Evolutionary conservation across 2,888 invertebrate genomes (phyloP).

Genomic region (Dasypogon diadema): DNA sequence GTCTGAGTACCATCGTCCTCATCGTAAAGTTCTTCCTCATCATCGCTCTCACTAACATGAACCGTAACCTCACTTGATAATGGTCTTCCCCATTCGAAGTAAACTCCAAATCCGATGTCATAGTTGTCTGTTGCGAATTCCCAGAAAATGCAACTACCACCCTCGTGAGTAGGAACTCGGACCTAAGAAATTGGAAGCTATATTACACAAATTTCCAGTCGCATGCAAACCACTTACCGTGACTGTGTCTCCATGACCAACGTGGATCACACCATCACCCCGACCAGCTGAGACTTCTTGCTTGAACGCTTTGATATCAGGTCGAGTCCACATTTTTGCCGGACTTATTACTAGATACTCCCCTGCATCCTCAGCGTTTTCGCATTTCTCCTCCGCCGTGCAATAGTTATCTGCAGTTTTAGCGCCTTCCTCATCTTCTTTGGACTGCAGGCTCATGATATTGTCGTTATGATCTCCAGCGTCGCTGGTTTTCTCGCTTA

Average conservation of each 20-base stretch:
- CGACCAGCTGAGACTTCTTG: slow-evolving; percentile 82
- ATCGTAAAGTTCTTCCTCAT: slow-evolving; percentile 75
- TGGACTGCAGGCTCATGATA: not conserved
- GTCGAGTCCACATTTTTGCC: slow-evolving; percentile 96
- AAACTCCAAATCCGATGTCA: slow-evolving; percentile 97
- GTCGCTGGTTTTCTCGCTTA: slow-evolving; percentile 49
- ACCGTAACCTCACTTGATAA: slow-evolving; percentile 86
- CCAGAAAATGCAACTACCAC: slow-evolving; percentile 96
- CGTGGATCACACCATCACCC: slow-evolving; percentile 90
- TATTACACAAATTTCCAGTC: too few relatives aligned
- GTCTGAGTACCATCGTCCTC: slow-evolving; percentile 63
- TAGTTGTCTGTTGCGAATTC: slow-evolving; percentile 99
- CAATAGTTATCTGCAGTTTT: slow-evolving; percentile 61
- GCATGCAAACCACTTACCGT: too few relatives aligned
- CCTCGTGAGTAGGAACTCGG: slow-evolving; percentile 94
- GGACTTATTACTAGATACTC: slow-evolving; percentile 73
- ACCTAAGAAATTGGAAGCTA: too few relatives aligned
- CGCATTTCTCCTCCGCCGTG: slow-evolving; percentile 55
- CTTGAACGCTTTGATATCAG: slow-evolving; percentile 91
- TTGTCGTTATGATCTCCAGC: not conserved
- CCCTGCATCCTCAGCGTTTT: slow-evolving; percentile 64
- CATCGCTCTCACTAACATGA: slow-evolving; percentile 94
- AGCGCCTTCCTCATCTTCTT: slow-evolving; percentile 52
- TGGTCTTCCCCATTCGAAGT: slow-evolving; percentile 97
- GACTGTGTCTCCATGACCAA: slow-evolving; percentile 96